Conservation (phyloP, 2,797 vertebrate genomes). For the Salmo trutta region DNA sequence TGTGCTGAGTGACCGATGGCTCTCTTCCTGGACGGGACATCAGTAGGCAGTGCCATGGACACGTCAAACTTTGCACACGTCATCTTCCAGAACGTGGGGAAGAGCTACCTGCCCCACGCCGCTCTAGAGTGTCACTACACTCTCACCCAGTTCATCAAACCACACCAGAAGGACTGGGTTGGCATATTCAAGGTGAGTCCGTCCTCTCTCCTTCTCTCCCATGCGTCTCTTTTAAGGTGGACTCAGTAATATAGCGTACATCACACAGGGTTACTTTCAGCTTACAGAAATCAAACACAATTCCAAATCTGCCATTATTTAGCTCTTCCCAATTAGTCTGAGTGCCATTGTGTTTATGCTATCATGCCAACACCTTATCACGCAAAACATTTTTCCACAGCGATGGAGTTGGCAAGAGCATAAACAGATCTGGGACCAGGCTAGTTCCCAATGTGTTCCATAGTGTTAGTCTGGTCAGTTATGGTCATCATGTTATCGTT, state of each 20-base stretch:
- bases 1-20: constrained; percentile 80
- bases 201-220: neutral
- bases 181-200: constrained; percentile 95
- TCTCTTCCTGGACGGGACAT: constrained; percentile 83
- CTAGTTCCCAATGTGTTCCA: neutral
- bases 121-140: constrained; percentile 96
- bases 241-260: neutral
- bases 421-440: neutral
- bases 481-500: neutral
- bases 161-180: constrained; percentile 97
- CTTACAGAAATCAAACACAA: neutral
- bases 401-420: neutral
- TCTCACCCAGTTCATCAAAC: constrained; percentile 93
- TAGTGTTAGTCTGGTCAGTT: neutral
- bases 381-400: neutral
- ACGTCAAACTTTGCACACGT: constrained; percentile 98
- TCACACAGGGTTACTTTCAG: neutral
- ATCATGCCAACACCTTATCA: neutral
- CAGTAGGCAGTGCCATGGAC: constrained; percentile 82
- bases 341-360: neutral
- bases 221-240: neutral
- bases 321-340: neutral
- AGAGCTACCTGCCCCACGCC: constrained; percentile 95
- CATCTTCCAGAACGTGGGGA: constrained; percentile 98
- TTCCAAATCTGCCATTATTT: neutral